These are phyloP conservation scores for Pterostichus niger DNA, from an alignment of 2,888 invertebrate genomes.

Conservation along the genomic window DNA sequence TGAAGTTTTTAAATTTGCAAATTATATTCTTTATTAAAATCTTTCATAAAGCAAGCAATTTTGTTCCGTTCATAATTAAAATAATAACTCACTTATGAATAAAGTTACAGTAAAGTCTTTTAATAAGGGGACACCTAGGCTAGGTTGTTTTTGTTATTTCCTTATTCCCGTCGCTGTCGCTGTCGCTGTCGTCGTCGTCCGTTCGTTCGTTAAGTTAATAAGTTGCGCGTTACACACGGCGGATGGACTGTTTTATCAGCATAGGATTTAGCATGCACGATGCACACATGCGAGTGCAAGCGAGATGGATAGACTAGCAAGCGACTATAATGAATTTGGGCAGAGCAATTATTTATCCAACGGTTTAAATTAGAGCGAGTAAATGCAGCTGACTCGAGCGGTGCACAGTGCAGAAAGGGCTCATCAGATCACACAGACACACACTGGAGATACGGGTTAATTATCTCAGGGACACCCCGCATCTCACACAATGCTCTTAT, in stretches of 20 bases:
- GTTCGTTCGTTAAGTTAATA: slow-evolving; percentile 12
- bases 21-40: slow-evolving; percentile 63
- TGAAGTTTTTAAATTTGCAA: slow-evolving; percentile 62
- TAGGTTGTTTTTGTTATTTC: slow-evolving; percentile 42
- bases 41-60: slow-evolving; percentile 62
- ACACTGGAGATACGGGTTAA: too few species aligned
- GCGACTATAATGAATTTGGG: slow-evolving; percentile 71
- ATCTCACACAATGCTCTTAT: slow-evolving; percentile 17
- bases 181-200: background rate
- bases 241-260: slow-evolving; percentile 14
- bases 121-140: slow-evolving; percentile 56
- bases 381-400: slow-evolving; percentile 59
- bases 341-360: slow-evolving; percentile 72
- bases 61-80: slow-evolving; percentile 62
- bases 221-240: slow-evolving; percentile 14
- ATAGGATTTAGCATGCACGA: background rate
- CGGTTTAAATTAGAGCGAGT: slow-evolving; percentile 72
- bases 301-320: background rate
- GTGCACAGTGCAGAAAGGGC: slow-evolving; percentile 7
- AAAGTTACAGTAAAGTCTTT: slow-evolving; percentile 57
- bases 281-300: background rate
- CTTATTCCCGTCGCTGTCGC: background rate
- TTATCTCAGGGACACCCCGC: slow-evolving; percentile 10
- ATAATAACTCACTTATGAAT: slow-evolving; percentile 64
- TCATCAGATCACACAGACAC: background rate